Conservation (phyloP, 23 tunicate genomes). For the Ascidia mentula region DNA sequence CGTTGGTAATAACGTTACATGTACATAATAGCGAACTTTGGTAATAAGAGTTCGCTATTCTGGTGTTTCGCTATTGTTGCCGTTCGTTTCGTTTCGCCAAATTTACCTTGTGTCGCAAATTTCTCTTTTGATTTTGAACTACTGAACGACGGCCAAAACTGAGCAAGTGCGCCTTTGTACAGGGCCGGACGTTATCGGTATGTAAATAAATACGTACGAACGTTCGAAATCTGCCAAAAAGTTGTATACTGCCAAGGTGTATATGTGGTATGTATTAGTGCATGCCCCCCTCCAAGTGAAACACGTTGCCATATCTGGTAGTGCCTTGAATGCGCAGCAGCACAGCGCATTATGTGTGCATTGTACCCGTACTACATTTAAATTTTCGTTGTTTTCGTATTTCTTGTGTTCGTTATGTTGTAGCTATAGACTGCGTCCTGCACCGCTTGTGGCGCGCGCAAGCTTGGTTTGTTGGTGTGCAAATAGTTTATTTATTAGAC, state of each 20-base stretch:
- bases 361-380: not conserved
- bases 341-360: too few relatives aligned
- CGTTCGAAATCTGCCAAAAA: not conserved
- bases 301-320: not conserved
- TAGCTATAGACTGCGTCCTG: too few relatives aligned
- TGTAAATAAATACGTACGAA: not conserved
- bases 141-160: not conserved
- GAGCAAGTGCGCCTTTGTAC: too few relatives aligned
- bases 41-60: conserved; percentile 7
- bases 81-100: not conserved
- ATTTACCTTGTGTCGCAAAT: not conserved
- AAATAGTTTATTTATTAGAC: conserved; percentile 10
- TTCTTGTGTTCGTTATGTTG: not conserved
- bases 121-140: not conserved
- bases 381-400: not conserved
- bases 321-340: too few relatives aligned
- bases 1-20: conserved; percentile 12
- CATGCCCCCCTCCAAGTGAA: not conserved
- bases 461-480: not conserved
- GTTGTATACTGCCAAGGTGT: not conserved
- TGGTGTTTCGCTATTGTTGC: not conserved
- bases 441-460: not conserved
- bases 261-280: not conserved
- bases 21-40: conserved; percentile 9
- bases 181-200: too few relatives aligned